Evolutionary conservation across 2,113 vertebrate genomes (phyloP).

Genomic region (Camelus dromedarius): DNA sequence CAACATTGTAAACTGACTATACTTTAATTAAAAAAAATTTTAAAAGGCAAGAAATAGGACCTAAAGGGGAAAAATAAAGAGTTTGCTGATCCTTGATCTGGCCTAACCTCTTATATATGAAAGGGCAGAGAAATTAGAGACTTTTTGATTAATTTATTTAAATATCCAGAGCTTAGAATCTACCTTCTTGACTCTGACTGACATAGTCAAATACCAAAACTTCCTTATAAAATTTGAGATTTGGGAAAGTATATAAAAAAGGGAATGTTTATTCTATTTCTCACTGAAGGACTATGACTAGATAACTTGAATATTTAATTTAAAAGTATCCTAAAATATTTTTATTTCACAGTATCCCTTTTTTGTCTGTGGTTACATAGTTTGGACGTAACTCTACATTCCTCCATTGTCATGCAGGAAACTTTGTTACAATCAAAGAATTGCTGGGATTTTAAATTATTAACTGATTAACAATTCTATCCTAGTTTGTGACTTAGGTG

Average conservation of each 20-base stretch:
- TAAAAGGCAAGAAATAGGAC: too few relatives aligned
- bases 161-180: not conserved
- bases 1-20: too few relatives aligned
- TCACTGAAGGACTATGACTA: not conserved
- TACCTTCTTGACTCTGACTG: not conserved
- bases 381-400: not conserved
- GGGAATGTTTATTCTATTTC: not conserved
- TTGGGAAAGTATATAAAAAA: not conserved
- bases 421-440: not conserved
- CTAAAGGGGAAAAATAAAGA: not conserved
- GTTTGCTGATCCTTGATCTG: not conserved
- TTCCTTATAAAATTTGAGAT: not conserved
- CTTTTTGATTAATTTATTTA: not conserved
- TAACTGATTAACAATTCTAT: not conserved
- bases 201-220: not conserved
- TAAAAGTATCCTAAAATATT: not conserved
- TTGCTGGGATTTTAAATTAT: not conserved
- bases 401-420: not conserved
- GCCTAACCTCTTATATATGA: not conserved
- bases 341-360: not conserved
- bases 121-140: not conserved
- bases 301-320: slow-evolving; percentile 22
- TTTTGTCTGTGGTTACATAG: not conserved
- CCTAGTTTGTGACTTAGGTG: not conserved
- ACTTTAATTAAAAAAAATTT: too few relatives aligned